A percentile compares a stretch with the other conserved stretches of the same genome.
Evolutionary conservation across 2,888 invertebrate species (phyloP).

Genomic region (Drosophila demipolita): DNA sequence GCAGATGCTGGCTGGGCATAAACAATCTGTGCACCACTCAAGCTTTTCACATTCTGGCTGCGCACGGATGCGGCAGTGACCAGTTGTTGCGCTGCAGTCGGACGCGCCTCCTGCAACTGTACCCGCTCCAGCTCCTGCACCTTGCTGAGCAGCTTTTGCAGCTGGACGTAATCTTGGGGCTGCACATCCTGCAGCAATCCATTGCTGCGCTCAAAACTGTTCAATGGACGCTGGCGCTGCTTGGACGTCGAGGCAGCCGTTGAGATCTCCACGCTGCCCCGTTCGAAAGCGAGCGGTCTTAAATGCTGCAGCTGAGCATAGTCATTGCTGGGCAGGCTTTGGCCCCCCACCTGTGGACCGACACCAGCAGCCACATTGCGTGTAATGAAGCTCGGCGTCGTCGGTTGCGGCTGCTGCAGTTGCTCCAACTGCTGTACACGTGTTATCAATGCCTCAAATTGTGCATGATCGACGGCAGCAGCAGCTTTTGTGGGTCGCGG

Average conservation of each 20-base stretch:
- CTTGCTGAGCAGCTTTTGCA: slow-evolving; percentile 86
- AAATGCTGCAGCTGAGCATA: slow-evolving; percentile 78
- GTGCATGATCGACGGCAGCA: slow-evolving; percentile 85
- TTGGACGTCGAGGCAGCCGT: slow-evolving; percentile 75
- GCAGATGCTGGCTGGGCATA: slow-evolving; percentile 63
- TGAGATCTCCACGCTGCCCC: slow-evolving; percentile 72
- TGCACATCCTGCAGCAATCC: slow-evolving; percentile 81
- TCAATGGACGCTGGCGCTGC: slow-evolving; percentile 48
- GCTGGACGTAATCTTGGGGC: slow-evolving; percentile 86
- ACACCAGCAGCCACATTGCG: slow-evolving; percentile 68
- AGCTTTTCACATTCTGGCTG: slow-evolving; percentile 67
- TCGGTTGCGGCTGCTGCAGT: slow-evolving; percentile 62
- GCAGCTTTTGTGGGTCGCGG: slow-evolving; percentile 59
- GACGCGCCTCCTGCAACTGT: slow-evolving; percentile 65
- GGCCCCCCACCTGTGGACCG: not conserved
- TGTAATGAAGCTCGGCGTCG: slow-evolving; percentile 70
- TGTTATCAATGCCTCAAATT: slow-evolving; percentile 85
- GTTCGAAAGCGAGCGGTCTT: slow-evolving; percentile 26
- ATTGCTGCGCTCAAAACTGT: slow-evolving; percentile 75
- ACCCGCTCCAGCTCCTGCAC: slow-evolving; percentile 84
- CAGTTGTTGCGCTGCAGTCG: slow-evolving; percentile 58
- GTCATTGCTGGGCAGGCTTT: slow-evolving; percentile 73
- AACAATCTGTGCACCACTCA: slow-evolving; percentile 74
- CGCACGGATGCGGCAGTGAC: slow-evolving; percentile 78
- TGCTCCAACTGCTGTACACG: slow-evolving; percentile 84